These are phyloP conservation scores for Hirtodrosophila duncani DNA, from an alignment of 2,888 invertebrate species.

Conservation along the genomic window DNA sequence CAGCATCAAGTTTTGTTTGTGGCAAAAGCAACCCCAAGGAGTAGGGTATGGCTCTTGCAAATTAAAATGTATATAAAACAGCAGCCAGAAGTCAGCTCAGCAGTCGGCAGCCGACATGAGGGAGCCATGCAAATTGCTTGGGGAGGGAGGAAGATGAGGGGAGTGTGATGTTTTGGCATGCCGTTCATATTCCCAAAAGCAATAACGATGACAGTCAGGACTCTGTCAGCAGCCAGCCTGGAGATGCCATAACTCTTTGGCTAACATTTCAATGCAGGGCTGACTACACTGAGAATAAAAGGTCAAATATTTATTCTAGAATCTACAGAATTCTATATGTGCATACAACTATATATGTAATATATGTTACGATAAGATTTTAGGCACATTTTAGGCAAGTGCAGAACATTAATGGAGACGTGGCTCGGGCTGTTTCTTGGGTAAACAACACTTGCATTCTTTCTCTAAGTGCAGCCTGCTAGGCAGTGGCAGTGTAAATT, in stretches of 20 bases:
- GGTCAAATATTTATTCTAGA: no score
- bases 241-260: constrained; percentile 49
- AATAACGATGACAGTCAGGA: constrained; percentile 63
- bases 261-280: constrained; percentile 70
- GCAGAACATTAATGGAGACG: no score
- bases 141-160: constrained; percentile 1
- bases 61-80: constrained; percentile 64
- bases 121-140: constrained; percentile 43
- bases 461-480: constrained; percentile 15
- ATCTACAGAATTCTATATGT: no score
- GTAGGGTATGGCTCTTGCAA: constrained; percentile 39
- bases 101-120: constrained; percentile 6
- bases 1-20: no score
- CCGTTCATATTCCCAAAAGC: constrained; percentile 67
- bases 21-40: constrained; percentile 26
- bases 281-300: no score
- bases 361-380: no score
- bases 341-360: no score
- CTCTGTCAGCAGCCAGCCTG: no score
- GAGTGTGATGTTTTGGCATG: constrained; percentile 45
- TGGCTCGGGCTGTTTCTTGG: no score
- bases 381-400: no score
- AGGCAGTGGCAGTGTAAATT: constrained; percentile 60
- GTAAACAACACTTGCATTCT: no score
- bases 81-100: constrained; percentile 10